Evolutionary conservation across 2,797 vertebrate species (phyloP).

Genomic region (Coranthus polyacanthus): DNA sequence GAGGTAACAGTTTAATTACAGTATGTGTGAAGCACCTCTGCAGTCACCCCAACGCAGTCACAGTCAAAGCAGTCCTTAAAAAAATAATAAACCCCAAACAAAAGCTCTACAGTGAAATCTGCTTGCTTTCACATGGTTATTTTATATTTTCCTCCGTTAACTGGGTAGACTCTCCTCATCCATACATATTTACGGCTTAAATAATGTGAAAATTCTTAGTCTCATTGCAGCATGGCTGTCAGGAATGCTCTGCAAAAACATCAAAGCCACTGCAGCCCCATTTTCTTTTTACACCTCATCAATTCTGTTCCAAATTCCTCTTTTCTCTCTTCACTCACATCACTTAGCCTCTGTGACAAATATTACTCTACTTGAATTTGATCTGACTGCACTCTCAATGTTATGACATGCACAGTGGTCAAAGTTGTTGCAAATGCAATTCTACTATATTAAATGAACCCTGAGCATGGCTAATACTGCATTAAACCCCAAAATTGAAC

Average conservation of each 20-base stretch:
- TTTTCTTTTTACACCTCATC: constrained; percentile 78
- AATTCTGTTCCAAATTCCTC: constrained; percentile 74
- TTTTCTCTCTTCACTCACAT: constrained; percentile 52
- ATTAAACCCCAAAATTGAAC: not conserved
- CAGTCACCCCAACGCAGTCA: constrained; percentile 11
- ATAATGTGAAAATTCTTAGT: constrained; percentile 62
- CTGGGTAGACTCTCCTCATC: constrained; percentile 22
- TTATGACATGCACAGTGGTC: constrained; percentile 13
- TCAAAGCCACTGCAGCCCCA: constrained; percentile 70
- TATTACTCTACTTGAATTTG: constrained; percentile 57
- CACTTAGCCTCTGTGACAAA: constrained; percentile 59
- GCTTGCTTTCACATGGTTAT: constrained; percentile 28
- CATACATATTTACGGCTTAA: constrained; percentile 56
- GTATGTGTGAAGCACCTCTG: constrained; percentile 21
- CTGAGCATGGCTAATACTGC: not conserved
- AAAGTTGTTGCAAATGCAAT: not conserved
- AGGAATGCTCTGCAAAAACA: constrained; percentile 66
- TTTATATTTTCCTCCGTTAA: constrained; percentile 47
- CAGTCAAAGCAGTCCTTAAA: not conserved
- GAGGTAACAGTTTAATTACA: not conserved
- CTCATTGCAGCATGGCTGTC: constrained; percentile 67
- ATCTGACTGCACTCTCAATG: constrained; percentile 26
- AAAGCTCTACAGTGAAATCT: constrained; percentile 13
- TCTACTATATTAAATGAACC: not conserved
- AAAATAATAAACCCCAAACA: constrained; percentile 5